A percentile compares a stretch with the other conserved stretches of the same genome.
Conservation (phyloP, 2,113 vertebrate genomes). For the Mesoclemmys tuberculata region DNA sequence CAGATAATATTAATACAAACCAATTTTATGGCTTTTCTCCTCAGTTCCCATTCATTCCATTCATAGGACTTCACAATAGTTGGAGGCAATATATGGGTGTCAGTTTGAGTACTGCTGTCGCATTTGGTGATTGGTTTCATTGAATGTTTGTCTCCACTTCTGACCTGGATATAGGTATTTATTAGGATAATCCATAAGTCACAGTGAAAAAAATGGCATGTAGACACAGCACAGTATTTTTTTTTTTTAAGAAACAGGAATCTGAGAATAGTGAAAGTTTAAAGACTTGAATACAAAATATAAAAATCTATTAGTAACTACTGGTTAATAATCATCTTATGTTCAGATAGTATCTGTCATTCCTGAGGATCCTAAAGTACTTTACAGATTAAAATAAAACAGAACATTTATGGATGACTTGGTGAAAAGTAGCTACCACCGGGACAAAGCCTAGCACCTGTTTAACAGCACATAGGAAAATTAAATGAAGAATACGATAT, state of each 20-base stretch:
- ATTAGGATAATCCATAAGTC: constrained; percentile 4
- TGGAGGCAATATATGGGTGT: constrained; percentile 89
- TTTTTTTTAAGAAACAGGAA: constrained; percentile 3
- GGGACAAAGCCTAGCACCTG: background rate
- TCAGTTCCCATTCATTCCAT: constrained; percentile 97
- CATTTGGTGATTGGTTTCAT: constrained; percentile 75
- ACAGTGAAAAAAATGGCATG: background rate
- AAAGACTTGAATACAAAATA: background rate
- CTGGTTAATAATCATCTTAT: background rate
- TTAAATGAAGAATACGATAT: background rate
- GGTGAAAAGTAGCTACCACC: background rate
- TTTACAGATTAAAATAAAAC: background rate
- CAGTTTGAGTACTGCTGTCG: constrained; percentile 89
- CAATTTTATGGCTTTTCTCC: constrained; percentile 93
- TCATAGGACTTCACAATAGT: constrained; percentile 87
- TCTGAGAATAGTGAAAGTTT: background rate
- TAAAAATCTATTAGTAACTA: background rate
- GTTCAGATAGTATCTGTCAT: background rate
- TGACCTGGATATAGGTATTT: constrained; percentile 73
- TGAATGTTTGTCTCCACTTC: constrained; percentile 62
- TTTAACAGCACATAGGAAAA: background rate
- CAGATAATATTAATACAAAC: constrained; percentile 77
- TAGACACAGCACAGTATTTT: background rate
- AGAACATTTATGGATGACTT: background rate
- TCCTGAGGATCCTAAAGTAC: background rate